Evolutionary conservation across 1,140 invertebrate genomes (phyloP).

Genomic region (Chionoecetes opilio): DNA sequence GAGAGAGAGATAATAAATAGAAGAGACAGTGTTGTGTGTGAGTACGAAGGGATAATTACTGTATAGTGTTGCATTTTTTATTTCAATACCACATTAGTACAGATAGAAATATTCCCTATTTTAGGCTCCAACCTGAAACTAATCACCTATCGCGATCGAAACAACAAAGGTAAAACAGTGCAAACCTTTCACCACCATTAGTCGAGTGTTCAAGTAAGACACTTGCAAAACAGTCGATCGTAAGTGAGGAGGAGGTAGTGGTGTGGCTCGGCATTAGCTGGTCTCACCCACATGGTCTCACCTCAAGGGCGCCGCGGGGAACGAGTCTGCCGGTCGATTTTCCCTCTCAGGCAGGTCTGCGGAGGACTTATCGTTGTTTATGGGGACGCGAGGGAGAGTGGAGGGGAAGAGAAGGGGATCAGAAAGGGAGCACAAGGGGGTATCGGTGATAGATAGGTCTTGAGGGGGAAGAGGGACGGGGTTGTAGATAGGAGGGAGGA

Average conservation of each 20-base stretch:
- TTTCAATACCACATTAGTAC: no score
- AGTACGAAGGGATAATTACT: no score
- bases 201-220: no score
- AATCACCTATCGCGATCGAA: no score
- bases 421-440: neutral
- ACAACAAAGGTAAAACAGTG: no score
- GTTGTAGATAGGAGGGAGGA: neutral
- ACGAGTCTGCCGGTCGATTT: slow-evolving; percentile 6
- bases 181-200: no score
- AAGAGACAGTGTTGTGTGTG: no score
- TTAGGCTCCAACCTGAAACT: no score
- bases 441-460: slow-evolving; percentile 35
- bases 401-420: slow-evolving; percentile 27
- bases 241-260: neutral
- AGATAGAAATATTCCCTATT: no score
- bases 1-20: no score
- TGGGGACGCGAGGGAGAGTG: slow-evolving; percentile 4
- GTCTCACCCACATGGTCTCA: neutral
- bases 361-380: slow-evolving; percentile 29
- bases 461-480: neutral
- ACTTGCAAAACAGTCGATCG: no score
- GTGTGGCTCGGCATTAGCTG: neutral
- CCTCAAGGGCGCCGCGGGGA: slow-evolving; percentile 12
- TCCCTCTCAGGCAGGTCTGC: slow-evolving; percentile 4
- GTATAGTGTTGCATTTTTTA: no score